phyloP scores from a whole-genome alignment of 2,888 invertebrate species.

The Hydroisotoma schaefferi region DNA sequence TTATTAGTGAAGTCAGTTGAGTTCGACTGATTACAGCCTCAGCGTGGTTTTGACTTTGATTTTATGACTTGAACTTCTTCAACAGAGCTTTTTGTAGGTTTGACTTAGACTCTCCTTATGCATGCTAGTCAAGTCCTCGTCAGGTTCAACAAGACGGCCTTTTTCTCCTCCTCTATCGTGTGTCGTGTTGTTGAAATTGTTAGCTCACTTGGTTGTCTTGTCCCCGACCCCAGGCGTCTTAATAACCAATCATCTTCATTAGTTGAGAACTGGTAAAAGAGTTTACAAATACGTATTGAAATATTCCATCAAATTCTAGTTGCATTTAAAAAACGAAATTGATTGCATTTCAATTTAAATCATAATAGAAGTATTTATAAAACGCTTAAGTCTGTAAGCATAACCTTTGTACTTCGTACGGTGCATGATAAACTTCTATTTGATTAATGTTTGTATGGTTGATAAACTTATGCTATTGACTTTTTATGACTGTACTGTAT shows the following conservation, averaged over 20 bases:
- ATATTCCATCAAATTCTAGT: too few species aligned
- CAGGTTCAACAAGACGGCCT: conserved; percentile 1
- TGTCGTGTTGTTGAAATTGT: background rate
- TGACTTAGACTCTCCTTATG: background rate
- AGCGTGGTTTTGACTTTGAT: conserved; percentile 9
- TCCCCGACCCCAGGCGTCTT: background rate
- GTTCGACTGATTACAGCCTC: conserved; percentile 10
- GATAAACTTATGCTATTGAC: too few species aligned
- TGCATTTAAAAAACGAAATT: too few species aligned
- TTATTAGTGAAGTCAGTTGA: conserved; percentile 8
- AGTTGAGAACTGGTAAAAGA: too few species aligned
- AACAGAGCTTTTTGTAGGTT: background rate
- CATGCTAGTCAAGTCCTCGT: background rate
- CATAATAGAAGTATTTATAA: too few species aligned
- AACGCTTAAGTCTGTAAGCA: too few species aligned
- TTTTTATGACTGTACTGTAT: too few species aligned
- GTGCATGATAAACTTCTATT: too few species aligned
- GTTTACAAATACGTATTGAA: too few species aligned
- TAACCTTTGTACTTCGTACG: too few species aligned
- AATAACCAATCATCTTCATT: conserved; percentile 1
- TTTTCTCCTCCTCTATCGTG: background rate
- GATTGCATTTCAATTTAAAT: too few species aligned
- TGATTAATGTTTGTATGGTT: too few species aligned
- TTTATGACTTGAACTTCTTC: conserved; percentile 9
- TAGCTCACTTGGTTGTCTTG: background rate